These are phyloP conservation scores for Aphodius sticticus DNA, from an alignment of 2,888 invertebrate genomes.

Conservation along the genomic window DNA sequence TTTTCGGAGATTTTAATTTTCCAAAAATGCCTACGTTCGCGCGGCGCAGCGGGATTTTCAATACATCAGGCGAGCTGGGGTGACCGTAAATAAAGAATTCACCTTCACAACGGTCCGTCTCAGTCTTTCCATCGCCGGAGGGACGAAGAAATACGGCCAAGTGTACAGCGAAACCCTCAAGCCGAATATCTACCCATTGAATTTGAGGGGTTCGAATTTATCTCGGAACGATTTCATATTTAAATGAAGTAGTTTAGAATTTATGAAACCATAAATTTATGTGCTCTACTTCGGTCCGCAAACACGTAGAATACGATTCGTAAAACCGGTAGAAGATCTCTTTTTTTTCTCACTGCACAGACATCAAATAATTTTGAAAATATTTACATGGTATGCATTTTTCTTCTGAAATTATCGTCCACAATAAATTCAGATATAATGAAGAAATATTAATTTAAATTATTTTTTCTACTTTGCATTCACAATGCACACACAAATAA, in stretches of 20 bases:
- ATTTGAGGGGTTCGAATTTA: slow-evolving; percentile 26
- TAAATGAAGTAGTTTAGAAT: slow-evolving; percentile 37
- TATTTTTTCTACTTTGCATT: no score
- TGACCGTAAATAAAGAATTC: slow-evolving; percentile 5
- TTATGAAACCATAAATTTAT: slow-evolving; percentile 37
- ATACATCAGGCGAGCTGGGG: slow-evolving; percentile 10
- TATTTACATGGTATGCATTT: no score
- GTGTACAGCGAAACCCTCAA: slow-evolving; percentile 40
- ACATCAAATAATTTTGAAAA: no score
- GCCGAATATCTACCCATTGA: slow-evolving; percentile 30
- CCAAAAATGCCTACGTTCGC: slow-evolving; percentile 35
- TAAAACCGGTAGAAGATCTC: no score
- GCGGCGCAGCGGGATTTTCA: slow-evolving; percentile 23
- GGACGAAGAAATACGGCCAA: slow-evolving; percentile 24
- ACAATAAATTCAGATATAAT: no score
- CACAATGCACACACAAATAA: no score
- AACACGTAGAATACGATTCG: no score
- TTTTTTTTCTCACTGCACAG: no score
- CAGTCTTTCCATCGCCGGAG: slow-evolving; percentile 38
- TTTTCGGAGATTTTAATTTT: slow-evolving; percentile 36
- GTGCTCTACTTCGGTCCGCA: slow-evolving; percentile 21
- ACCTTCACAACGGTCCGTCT: slow-evolving; percentile 13
- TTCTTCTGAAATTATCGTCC: no score
- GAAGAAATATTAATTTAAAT: no score
- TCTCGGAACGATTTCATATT: slow-evolving; percentile 37